Percentiles rank a stretch among this genome's conserved stretches.
Evolutionary conservation across 2,888 invertebrate species (phyloP).

Genomic region (Gryllus longicercus): DNA sequence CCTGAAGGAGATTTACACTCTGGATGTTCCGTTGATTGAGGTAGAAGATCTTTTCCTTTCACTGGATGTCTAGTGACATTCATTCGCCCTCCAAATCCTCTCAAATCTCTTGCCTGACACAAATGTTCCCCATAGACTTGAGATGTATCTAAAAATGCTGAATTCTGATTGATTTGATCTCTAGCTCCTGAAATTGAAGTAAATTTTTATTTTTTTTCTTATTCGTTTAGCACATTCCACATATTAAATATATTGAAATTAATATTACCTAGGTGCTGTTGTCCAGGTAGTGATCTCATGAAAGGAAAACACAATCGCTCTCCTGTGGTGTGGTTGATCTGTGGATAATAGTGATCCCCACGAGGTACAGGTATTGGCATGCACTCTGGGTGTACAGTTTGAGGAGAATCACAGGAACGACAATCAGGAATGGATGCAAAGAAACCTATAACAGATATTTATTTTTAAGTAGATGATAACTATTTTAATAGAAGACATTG

Average conservation of each 20-base stretch:
- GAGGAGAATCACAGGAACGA: constrained; percentile 79
- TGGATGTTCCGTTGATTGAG: constrained; percentile 72
- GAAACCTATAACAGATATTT: constrained; percentile 56
- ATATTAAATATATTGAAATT: not conserved
- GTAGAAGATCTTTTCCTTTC: constrained; percentile 72
- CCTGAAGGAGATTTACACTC: constrained; percentile 86
- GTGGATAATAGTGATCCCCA: constrained; percentile 86
- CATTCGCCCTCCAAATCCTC: constrained; percentile 73
- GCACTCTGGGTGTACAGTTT: constrained; percentile 89
- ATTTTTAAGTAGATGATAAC: too few relatives aligned
- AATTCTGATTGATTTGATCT: constrained; percentile 92
- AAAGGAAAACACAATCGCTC: constrained; percentile 87
- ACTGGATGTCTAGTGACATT: constrained; percentile 74
- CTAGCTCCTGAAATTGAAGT: constrained; percentile 61
- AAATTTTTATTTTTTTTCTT: too few relatives aligned
- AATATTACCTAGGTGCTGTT: constrained; percentile 68
- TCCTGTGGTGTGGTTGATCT: constrained; percentile 78
- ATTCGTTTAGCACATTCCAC: too few relatives aligned
- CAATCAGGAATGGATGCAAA: constrained; percentile 88
- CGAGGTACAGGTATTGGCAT: constrained; percentile 86
- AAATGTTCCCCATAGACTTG: constrained; percentile 86
- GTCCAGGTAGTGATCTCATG: constrained; percentile 90
- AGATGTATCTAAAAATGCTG: constrained; percentile 83
- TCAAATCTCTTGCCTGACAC: constrained; percentile 72
- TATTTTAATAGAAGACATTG: too few relatives aligned